Evolutionary conservation across 2,797 vertebrate species (phyloP), one percentile per base, ranked within the genome.

Genomic region (Peromyscus eremicus): DNA sequence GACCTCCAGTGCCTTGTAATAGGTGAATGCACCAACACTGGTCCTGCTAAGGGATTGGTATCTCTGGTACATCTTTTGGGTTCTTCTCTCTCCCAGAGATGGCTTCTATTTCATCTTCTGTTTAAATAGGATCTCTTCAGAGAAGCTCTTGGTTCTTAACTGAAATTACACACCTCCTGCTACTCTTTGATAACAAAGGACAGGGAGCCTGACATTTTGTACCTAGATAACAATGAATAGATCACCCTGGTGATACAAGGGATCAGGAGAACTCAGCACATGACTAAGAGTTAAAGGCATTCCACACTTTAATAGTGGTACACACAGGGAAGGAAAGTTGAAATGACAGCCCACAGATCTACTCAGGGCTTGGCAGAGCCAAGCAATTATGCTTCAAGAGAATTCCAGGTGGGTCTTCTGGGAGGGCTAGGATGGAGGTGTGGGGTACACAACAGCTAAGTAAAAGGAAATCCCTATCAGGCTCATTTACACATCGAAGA

Each of bases 401-500:
- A 76, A 55, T 71, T 27, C 29, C 13, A 37, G 64, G 9, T 79
- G 2, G 19, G 27, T 23, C 64, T 46, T 19, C 43, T 70, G 5
- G 55, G 40, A 4, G 29, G 34, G 55, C 40, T 66, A 34, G 29
- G 29, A 46, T 34, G 13, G n/a, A 32, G 40, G 60, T 5, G 16
- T 11, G n/a, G 21, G n/a, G 71, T 73, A 40, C 5, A 12, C 43
- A 66, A 66, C 40, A 46, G 27, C 8, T 66, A 23, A 12, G 5
- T 13, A 25, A 49, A 66, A 95, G 66, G 82, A 95, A 96, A 95
- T 46, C 83, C 89, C 86, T 52, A 64, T 32, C 85, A 25, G 91
- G 55, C 1, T 6, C 16, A 95, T 96, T 96, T 97, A 55, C 96
- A 95, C 81, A 95, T 95, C 94, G 96, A 95, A 97, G 92, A 49